Percentiles rank a stretch among this genome's conserved stretches.
Evolutionary conservation across 2,797 vertebrate species (phyloP).

Genomic region (Kryptolebias ocellatus): DNA sequence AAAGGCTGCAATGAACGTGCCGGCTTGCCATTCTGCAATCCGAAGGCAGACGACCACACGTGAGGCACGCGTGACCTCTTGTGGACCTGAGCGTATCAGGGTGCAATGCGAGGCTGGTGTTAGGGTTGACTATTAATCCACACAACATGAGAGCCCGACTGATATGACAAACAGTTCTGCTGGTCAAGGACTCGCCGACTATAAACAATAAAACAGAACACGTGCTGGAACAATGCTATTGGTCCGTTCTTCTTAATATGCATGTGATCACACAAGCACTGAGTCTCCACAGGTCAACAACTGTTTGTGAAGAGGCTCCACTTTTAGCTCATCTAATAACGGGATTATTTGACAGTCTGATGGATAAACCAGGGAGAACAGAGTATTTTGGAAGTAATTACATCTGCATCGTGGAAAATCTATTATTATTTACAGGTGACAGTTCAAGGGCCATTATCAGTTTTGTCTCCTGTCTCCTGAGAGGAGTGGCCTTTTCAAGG

Average conservation of each 20-base stretch:
- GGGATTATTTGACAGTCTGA: conserved; percentile 48
- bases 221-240: neutral
- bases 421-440: conserved; percentile 37
- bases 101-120: neutral
- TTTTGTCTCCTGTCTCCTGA: conserved; percentile 34
- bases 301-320: conserved; percentile 24
- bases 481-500: no score
- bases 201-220: conserved; percentile 25
- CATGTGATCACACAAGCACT: conserved; percentile 8
- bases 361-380: conserved; percentile 22
- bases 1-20: conserved; percentile 36
- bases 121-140: conserved; percentile 15
- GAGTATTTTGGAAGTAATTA: conserved; percentile 45
- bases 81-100: neutral
- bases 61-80: conserved; percentile 10
- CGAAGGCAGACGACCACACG: conserved; percentile 14
- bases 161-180: conserved; percentile 39
- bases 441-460: conserved; percentile 44
- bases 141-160: neutral
- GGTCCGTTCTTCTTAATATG: conserved; percentile 16
- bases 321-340: conserved; percentile 30
- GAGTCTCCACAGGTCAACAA: conserved; percentile 1
- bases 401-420: conserved; percentile 34
- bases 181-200: conserved; percentile 6
- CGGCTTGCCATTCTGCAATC: conserved; percentile 28